Base-by-base conservation (phyloP, 2,888 invertebrate species). In the Melolontha melolontha region DNA sequence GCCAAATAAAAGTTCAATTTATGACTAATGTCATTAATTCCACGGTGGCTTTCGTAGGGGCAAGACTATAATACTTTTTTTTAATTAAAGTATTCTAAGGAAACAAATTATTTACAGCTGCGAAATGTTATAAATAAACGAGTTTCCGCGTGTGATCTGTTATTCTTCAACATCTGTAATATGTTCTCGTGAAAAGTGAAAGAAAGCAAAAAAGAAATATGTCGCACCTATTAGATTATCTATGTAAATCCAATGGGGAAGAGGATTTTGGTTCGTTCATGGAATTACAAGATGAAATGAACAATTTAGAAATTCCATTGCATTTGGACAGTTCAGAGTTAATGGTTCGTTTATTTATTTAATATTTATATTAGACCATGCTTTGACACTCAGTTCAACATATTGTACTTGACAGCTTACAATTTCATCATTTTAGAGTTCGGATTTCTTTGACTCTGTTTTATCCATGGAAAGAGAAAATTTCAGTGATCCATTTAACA, bases 391-490 rank as follows among this genome's bases (percentile, higher is more conserved):
- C 14, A 59, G 62, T 47, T 41, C 49, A 64, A 55, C 40, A 47
- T 62, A 50, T 63, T 62, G 54, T 27, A 42, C 11, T 11, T 34
- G 1, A 47, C 14, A 39, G 14, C 12, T 52, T 44, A 11, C 16
- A 10, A 41, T 6, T 52, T 49, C 16, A 10, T 62, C 44, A 49
- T 71, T 66, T 75, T 80, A 70, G 81, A 87, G 86, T 75, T 84
- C 78, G 78, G 89, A 91, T 72, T 86, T 92, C 76, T 87, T 92
- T 78, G 90, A 91, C 76, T 86, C 87, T 2, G 89, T 92, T 66
- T 87, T 91, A 79, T 89, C 90, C 41, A 78, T 90, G 82, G 88
- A 87, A 72, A 86, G 88, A 72, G 86, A 87, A 57, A 86, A 88
- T 10, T 84, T 90, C 74, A 87, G 82, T 70, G 79, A 86, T 78